Base-by-base conservation (phyloP, 2,888 invertebrate species). In the Caenorhabditis parvicauda region DNA sequence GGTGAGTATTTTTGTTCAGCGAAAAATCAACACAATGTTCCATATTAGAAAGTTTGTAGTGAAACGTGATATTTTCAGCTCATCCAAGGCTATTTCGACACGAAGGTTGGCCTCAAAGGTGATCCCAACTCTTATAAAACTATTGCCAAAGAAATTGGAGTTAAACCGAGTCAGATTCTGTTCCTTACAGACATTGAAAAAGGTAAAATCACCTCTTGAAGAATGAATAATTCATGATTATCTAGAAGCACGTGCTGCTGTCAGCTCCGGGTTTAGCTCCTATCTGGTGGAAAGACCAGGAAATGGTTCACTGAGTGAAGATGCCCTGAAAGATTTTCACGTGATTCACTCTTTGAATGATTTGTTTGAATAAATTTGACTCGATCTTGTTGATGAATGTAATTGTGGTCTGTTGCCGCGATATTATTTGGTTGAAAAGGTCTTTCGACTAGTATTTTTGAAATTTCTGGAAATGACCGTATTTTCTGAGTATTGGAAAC, bases 161-260 rank as follows among this genome's bases (percentile, higher is more conserved):
- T 85, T 58, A 84, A 86, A 35, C 83, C 89, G 17, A 86, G 87
- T 7, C 87, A 89, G 60, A 86, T 92, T 44, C 80, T 93, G 17
- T 95, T 92, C 82, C 85, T 94, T 14, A 93, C 92, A 39, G 94
- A 95, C 82, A 85, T 90, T 74, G 84, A 87, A 2, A 87, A 87
- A 86, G 92, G 91, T 90, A 29, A 14, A 27, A 22, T 37, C n/a
- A 17, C 24, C 24, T 41, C 41, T n/a, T 19, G n/a, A n/a, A 9
- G 14, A 14, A 41, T 14, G n/a, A 9, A 41, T n/a, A n/a, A 41
- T 41, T 14, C 9, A 41, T 14, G 17, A 14, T 41, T 53, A 82
- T 83, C 45, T 85, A 91, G 93, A 94, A 84, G 91, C 89, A 0
- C 86, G 87, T 80, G 92, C 93, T 46, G 92, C 93, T 0, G 86